Evolutionary conservation across 2,113 vertebrate genomes (phyloP), one percentile per base, ranked within the genome.

Genomic region (Camelus dromedarius): DNA sequence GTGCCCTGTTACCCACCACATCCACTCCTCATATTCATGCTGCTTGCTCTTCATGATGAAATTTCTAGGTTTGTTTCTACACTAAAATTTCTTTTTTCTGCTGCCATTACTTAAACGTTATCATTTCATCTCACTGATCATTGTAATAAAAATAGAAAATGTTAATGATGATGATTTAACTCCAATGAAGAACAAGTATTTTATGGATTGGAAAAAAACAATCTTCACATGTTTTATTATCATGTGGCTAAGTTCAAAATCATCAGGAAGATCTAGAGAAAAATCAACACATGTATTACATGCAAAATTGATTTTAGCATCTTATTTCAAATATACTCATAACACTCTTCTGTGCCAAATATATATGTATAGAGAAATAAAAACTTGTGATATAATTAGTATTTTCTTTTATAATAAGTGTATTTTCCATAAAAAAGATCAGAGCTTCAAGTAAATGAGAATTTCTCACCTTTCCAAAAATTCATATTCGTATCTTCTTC

Each of bases 261-360:
- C 96, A 84, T 76, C 35, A 95, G 92, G 79, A 97, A 95, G 73
- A 92, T 67, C 50, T 96, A 96, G 95, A 97, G 90, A 96, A 94
- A 97, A 97, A 96, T 97, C 22, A 97, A 76, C 56, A 96, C 83
- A 94, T 92, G 69, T 95, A 92, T 98, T 96, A 93, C 95, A 97
- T 95, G 81, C 66, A 94, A 92, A 97, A 97, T 97, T 86, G 67
- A 90, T 98, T 98, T 96, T 77, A 97, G 93, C 89, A 85, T 77
- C 86, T 64, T 97, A 42, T 97, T 96, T 5, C 2, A 96, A 96
- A 94, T 0, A 6, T 92, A 69, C 91, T 95, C 9, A 93, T 93
- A 38, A 48, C 95, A 38, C 32, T 91, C 80, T 96, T 60, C 28
- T 89, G 60, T 62, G 19, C 16, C 79, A 38, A 62, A 91, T 79